Percentiles rank a stretch among this genome's conserved stretches.
Evolutionary conservation across 2,113 vertebrate genomes (phyloP).

Genomic region (Tragulus kanchil): DNA sequence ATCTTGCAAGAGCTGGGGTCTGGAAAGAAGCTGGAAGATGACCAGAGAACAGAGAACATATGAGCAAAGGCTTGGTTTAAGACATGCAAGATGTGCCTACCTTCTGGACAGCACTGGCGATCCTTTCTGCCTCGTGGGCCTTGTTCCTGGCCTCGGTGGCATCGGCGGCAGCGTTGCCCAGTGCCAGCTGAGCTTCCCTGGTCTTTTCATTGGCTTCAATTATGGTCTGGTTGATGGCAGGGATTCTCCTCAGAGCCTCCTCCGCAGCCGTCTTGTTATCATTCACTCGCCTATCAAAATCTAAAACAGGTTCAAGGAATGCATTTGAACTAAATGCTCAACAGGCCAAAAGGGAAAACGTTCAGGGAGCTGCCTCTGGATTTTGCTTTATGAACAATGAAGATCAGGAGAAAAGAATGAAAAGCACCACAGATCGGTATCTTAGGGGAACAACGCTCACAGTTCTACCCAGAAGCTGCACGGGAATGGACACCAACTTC

Average conservation of each 20-base stretch:
- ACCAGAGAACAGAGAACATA: fast-evolving
- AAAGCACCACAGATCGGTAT: neutral
- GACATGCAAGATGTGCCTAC: slow-evolving; percentile 79
- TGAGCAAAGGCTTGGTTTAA: fast-evolving
- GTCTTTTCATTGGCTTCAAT: slow-evolving; percentile 95
- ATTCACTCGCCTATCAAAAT: slow-evolving; percentile 96
- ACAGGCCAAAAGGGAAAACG: neutral
- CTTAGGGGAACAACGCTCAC: neutral
- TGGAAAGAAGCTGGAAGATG: neutral
- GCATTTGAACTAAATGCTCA: neutral
- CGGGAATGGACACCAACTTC: neutral
- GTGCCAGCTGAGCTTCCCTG: slow-evolving; percentile 90
- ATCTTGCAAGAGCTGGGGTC: too few species aligned
- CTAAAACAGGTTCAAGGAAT: slow-evolving; percentile 82
- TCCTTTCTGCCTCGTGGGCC: slow-evolving; percentile 94
- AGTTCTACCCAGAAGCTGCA: fast-evolving
- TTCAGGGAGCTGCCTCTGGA: neutral
- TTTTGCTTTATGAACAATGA: neutral
- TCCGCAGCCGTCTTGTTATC: slow-evolving; percentile 98
- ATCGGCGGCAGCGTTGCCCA: slow-evolving; percentile 93
- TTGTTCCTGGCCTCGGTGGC: slow-evolving; percentile 93
- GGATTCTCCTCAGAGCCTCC: slow-evolving; percentile 94
- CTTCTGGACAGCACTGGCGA: slow-evolving; percentile 93
- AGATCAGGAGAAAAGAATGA: neutral
- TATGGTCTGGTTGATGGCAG: slow-evolving; percentile 94